Percentiles rank a stretch among this genome's conserved stretches.
These are phyloP conservation scores for Tachina grossa DNA, from an alignment of 2,888 invertebrate genomes.

Conservation along the genomic window DNA sequence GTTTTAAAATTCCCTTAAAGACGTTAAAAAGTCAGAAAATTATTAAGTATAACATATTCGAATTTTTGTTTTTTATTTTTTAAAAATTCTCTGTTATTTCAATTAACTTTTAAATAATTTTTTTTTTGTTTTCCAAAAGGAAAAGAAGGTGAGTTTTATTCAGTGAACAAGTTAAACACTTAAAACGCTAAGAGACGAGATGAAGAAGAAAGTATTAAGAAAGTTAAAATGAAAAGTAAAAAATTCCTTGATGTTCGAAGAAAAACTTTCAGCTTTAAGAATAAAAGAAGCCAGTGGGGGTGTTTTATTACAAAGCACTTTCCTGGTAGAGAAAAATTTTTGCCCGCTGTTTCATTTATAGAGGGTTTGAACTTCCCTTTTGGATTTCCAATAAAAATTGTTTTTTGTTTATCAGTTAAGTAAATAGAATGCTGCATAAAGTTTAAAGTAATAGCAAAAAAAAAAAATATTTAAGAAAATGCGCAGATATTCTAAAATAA, in stretches of 20 bases:
- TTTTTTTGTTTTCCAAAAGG: not conserved
- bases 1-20: too few relatives aligned
- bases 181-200: not conserved
- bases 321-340: too few relatives aligned
- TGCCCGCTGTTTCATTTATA: too few relatives aligned
- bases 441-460: not conserved
- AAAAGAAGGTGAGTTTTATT: not conserved
- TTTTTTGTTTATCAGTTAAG: not conserved
- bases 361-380: not conserved
- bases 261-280: too few relatives aligned
- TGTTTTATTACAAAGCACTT: too few relatives aligned
- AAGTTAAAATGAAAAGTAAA: too few relatives aligned
- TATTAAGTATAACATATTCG: too few relatives aligned
- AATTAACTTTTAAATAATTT: not conserved
- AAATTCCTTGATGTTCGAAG: too few relatives aligned
- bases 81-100: too few relatives aligned
- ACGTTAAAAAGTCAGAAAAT: too few relatives aligned
- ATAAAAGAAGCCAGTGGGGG: too few relatives aligned
- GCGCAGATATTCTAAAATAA: not conserved
- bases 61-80: too few relatives aligned
- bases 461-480: not conserved
- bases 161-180: not conserved
- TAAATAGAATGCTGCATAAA: not conserved
- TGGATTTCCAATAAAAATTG: not conserved
- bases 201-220: not conserved